Evolutionary conservation across 2,888 invertebrate genomes (phyloP).

Genomic region (Choreutis nemorana): DNA sequence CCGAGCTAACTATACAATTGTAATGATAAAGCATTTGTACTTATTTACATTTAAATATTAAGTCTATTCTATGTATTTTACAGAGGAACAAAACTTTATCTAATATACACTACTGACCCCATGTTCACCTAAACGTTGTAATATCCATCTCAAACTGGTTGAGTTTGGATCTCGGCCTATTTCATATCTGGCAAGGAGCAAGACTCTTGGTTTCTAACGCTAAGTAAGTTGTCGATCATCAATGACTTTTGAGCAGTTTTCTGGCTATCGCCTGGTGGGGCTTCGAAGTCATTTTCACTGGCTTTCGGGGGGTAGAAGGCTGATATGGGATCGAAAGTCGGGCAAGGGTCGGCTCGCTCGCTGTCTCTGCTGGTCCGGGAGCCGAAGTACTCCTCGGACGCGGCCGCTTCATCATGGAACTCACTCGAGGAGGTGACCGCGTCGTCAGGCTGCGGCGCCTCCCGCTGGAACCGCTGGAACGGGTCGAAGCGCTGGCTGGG

Average conservation of each 20-base stretch:
- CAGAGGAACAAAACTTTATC: constrained; percentile 62
- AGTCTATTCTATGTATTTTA: constrained; percentile 47
- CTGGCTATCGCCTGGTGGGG: constrained; percentile 29
- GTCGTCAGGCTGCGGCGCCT: constrained; percentile 43
- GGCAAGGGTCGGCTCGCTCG: constrained; percentile 43
- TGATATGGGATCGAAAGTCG: constrained; percentile 48
- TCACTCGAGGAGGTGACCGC: constrained; percentile 58
- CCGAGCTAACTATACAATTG: constrained; percentile 46
- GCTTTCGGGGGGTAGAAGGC: constrained; percentile 54
- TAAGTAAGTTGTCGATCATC: constrained; percentile 54
- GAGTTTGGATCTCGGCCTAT: too few species aligned
- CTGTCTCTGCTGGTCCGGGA: constrained; percentile 36
- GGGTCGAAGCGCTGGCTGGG: constrained; percentile 56
- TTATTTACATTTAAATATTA: constrained; percentile 61
- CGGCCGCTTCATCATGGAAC: constrained; percentile 35
- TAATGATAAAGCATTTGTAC: constrained; percentile 60
- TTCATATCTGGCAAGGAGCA: constrained; percentile 42
- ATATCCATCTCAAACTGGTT: too few species aligned
- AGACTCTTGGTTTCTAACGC: constrained; percentile 36
- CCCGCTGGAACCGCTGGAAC: constrained; percentile 44
- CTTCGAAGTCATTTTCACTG: constrained; percentile 24
- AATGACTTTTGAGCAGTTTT: constrained; percentile 49
- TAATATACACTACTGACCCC: constrained; percentile 52
- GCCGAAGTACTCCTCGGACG: constrained; percentile 37
- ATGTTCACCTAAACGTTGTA: constrained; percentile 20